Conservation (phyloP, 1,140 invertebrate species). For the Whitmania pigra region DNA sequence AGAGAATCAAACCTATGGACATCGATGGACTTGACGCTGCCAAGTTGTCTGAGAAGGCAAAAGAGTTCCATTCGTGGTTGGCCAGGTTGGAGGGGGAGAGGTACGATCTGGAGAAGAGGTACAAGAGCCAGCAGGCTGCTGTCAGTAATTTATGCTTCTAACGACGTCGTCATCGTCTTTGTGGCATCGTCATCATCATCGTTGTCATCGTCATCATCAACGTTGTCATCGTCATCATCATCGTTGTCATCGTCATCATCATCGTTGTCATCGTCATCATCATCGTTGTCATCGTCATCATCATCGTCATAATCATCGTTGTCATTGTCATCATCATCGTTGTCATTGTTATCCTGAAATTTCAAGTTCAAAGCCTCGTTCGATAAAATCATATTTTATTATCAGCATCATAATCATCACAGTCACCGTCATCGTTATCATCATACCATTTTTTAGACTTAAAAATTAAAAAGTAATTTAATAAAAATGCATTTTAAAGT, state of each 20-base stretch:
- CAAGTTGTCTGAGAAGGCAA: conserved; percentile 74
- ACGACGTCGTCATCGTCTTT: background rate
- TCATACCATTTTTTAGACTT: no score
- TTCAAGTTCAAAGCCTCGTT: no score
- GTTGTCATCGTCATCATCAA: background rate
- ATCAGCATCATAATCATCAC: no score
- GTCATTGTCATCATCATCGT: background rate
- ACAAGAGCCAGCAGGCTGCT: conserved; percentile 98
- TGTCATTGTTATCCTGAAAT: background rate
- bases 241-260: conserved; percentile 4
- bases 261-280: background rate
- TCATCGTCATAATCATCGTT: background rate
- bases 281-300: background rate
- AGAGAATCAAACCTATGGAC: conserved; percentile 82
- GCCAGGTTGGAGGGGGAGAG: conserved; percentile 94
- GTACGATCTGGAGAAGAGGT: conserved; percentile 96
- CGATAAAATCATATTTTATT: no score
- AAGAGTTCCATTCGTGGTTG: conserved; percentile 85
- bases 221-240: background rate
- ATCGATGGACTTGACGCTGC: conserved; percentile 66
- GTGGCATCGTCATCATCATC: background rate
- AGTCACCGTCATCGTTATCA: no score
- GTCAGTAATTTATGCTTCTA: conserved; percentile 52
- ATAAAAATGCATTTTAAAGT: background rate
- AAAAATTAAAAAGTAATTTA: no score